Base-by-base conservation (phyloP, 2,888 invertebrate species). In the Mimas tiliae region DNA sequence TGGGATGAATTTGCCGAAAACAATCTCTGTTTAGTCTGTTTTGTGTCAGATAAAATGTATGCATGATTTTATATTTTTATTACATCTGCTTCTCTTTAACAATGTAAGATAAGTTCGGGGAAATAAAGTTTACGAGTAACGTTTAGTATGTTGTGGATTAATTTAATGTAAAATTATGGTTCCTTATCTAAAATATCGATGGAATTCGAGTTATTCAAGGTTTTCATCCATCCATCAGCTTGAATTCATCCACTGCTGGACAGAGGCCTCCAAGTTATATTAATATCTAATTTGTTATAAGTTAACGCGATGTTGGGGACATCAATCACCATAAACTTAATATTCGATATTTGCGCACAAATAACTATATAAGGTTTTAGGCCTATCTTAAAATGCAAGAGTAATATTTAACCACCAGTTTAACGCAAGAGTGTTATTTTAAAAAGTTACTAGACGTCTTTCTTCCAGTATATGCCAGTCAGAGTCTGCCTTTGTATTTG, bases 311-410 rank as follows among this genome's bases (percentile, higher is more conserved):
- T 8, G 50, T 50, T 50, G 3, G 19, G 11, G 19, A 42, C 19
- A 14, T 34, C 34, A 55, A 16, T 55, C 16, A 16, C 38, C 16
- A 55, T 55, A 55, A 38, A 38, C 38, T 38, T 27, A 55, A 34
- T 38, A 38, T 34, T 38, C 11, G 16, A n/a, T 55, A 55, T 38
- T n/a, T 55, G n/a, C 34, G 34, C n/a, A 34, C 38, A 58, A 58
- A 12, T 16, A 38, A 55, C 8, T 16, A 33, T 27, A 27, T 4
- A 27, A 27, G 27, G 27, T 27, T 27, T 3, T 27, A 27, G 27
- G 27, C 27, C 27, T 27, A 27, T 27, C 4, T 27, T 27, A 27
- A 1, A 27, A 27, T 27, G 27, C 4, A 27, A 3, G 27, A 27
- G 27, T 27, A 27, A 27, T 27, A 27, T 27, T 27, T 27, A 27